phyloP scores from a whole-genome alignment of 1,140 invertebrate species.

The Cylas formicarius region DNA sequence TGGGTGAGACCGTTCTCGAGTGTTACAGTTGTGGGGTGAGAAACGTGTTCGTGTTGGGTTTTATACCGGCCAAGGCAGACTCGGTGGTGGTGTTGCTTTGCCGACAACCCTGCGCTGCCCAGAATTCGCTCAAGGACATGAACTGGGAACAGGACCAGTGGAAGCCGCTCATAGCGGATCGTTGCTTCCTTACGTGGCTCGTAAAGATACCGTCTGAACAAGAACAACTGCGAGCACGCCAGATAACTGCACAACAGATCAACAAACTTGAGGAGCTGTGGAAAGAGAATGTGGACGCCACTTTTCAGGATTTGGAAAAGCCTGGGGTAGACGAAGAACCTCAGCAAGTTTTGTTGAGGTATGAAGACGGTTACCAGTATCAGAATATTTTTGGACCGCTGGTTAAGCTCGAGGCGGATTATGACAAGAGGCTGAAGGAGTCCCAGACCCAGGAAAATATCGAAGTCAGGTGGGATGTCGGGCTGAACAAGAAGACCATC shows the following conservation, averaged over 20 bases:
- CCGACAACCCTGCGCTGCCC: slow-evolving; percentile 93
- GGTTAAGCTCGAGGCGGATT: slow-evolving; percentile 96
- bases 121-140: slow-evolving; percentile 85
- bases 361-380: slow-evolving; percentile 99
- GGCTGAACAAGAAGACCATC: slow-evolving; percentile 96
- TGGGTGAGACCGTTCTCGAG: slow-evolving; percentile 96
- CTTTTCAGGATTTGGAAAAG: slow-evolving; percentile 95
- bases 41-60: slow-evolving; percentile 97
- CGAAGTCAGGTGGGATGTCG: slow-evolving; percentile 96
- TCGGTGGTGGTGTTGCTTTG: slow-evolving; percentile 98
- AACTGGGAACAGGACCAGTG: slow-evolving; percentile 99
- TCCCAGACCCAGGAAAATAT: slow-evolving; percentile 98
- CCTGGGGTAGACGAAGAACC: slow-evolving; percentile 96
- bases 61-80: slow-evolving; percentile 98
- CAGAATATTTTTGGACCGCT: slow-evolving; percentile 97
- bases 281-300: slow-evolving; percentile 97
- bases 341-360: slow-evolving; percentile 77
- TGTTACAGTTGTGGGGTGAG: slow-evolving; percentile 98
- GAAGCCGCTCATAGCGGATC: slow-evolving; percentile 95
- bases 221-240: slow-evolving; percentile 88
- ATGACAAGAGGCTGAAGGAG: slow-evolving; percentile 96
- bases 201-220: slow-evolving; percentile 94
- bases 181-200: slow-evolving; percentile 92
- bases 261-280: slow-evolving; percentile 97
- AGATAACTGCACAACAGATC: slow-evolving; percentile 95